Conservation (phyloP, 2,113 vertebrate species). For the Panthera leo region DNA sequence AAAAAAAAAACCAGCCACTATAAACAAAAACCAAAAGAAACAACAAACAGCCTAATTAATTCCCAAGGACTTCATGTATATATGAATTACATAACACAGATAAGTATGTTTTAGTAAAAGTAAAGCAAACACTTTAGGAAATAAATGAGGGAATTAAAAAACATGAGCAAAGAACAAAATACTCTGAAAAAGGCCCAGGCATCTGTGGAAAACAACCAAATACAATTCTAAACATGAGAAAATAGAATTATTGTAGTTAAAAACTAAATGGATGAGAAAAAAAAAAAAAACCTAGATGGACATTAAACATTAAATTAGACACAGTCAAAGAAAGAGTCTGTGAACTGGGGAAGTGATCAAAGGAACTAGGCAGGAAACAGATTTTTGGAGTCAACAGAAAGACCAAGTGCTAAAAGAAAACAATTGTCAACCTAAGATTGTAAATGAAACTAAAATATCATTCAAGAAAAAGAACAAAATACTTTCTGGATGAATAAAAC, state of each 20-base stretch:
- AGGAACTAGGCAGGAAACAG: neutral
- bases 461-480: neutral
- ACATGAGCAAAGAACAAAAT: neutral
- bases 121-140: neutral
- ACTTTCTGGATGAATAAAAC: neutral
- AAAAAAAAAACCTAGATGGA: neutral
- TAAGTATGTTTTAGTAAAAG: neutral
- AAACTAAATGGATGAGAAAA: neutral
- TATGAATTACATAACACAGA: neutral
- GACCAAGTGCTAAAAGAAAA: neutral
- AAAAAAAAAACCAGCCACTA: neutral
- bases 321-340: conserved; percentile 5
- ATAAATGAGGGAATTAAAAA: neutral
- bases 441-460: neutral
- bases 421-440: neutral
- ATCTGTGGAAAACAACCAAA: neutral
- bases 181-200: neutral
- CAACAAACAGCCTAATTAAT: neutral
- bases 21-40: neutral
- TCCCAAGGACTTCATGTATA: neutral
- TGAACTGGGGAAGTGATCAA: neutral
- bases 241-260: neutral
- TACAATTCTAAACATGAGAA: neutral
- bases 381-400: neutral
- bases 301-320: neutral